Evolutionary conservation across 2,888 invertebrate species (phyloP).

Genomic region (Drosophila paranaensis): DNA sequence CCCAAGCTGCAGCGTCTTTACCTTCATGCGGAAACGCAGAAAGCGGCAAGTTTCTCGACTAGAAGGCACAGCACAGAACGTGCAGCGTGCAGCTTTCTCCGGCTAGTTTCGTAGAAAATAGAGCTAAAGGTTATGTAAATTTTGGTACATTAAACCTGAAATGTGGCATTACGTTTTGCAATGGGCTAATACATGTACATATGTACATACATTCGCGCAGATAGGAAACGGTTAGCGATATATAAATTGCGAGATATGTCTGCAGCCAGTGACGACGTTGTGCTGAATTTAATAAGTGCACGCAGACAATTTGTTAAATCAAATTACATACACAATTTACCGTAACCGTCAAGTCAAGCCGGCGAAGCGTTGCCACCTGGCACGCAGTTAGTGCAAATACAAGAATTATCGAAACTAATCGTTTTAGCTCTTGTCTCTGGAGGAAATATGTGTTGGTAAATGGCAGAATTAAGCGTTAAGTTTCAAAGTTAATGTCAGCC

Average conservation of each 20-base stretch:
- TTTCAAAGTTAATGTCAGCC: background rate
- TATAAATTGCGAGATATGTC: constrained; percentile 62
- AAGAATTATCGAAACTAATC: constrained; percentile 33
- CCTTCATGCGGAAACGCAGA: constrained; percentile 65
- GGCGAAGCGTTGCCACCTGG: constrained; percentile 53
- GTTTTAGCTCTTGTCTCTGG: background rate
- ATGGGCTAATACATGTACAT: constrained; percentile 9
- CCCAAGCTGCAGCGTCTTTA: constrained; percentile 21
- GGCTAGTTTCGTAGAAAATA: constrained; percentile 14
- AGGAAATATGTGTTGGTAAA: background rate
- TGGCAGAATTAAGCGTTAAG: background rate
- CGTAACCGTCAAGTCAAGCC: constrained; percentile 51
- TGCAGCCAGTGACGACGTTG: constrained; percentile 12
- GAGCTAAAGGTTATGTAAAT: constrained; percentile 64
- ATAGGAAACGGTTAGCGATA: constrained; percentile 28
- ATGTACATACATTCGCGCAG: background rate
- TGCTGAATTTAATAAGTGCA: constrained; percentile 64
- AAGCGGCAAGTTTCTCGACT: constrained; percentile 65
- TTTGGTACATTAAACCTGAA: constrained; percentile 56
- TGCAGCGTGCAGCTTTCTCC: constrained; percentile 64
- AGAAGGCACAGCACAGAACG: constrained; percentile 68
- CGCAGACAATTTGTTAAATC: constrained; percentile 76
- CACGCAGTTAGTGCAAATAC: constrained; percentile 28
- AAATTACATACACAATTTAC: constrained; percentile 72
- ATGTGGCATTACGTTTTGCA: constrained; percentile 52